A percentile compares a stretch with the other conserved stretches of the same genome.
Conservation (phyloP, 2,113 vertebrate species). For the Dasyprocta punctata region DNA sequence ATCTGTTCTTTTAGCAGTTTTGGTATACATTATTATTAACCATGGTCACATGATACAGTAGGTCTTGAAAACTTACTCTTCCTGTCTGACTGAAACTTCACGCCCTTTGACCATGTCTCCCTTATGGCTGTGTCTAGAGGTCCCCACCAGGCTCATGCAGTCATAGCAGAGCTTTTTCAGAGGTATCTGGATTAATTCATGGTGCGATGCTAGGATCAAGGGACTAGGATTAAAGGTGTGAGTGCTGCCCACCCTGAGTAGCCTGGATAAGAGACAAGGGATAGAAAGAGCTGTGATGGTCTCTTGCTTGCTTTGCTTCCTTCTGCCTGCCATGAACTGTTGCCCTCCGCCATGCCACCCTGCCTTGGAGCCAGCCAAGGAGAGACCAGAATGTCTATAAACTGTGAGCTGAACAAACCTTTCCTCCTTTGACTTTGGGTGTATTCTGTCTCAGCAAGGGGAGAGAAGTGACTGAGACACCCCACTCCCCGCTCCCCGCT, state of each 20-base stretch:
- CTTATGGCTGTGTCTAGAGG: background rate
- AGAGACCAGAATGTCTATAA: background rate
- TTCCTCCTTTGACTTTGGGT: background rate
- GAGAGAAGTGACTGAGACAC: background rate
- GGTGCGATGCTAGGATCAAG: background rate
- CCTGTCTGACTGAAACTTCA: background rate
- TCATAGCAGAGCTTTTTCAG: background rate
- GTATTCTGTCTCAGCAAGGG: background rate
- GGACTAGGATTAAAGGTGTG: background rate
- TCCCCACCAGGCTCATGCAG: background rate
- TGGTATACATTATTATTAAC: background rate
- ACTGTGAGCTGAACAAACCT: background rate
- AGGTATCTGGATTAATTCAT: background rate
- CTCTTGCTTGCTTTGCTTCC: background rate
- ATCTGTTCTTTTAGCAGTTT: background rate
- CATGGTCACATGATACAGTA: background rate
- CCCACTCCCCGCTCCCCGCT: too few relatives aligned
- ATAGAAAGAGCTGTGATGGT: background rate
- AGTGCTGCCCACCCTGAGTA: background rate
- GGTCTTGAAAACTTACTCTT: background rate
- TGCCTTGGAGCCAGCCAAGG: background rate
- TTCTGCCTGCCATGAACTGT: background rate
- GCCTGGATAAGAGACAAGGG: background rate
- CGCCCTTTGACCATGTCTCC: background rate
- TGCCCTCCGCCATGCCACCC: background rate